Percentiles rank a stretch among this genome's conserved stretches.
Evolutionary conservation across 2,797 vertebrate genomes (phyloP).

Genomic region (Sebastes iracundus): DNA sequence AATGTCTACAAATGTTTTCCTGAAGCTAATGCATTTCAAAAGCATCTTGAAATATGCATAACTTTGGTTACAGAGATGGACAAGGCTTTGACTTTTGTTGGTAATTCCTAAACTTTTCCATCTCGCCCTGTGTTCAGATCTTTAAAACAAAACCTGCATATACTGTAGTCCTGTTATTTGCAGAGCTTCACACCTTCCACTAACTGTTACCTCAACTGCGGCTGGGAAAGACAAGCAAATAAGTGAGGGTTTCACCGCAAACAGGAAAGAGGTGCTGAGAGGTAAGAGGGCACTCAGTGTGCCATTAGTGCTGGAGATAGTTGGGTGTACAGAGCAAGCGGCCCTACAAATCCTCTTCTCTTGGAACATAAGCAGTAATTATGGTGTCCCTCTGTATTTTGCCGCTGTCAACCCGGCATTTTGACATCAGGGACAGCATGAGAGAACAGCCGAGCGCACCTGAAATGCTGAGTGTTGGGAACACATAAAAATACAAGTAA

Average conservation of each 20-base stretch:
- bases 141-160: constrained; percentile 31
- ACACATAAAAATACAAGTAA: constrained; percentile 75
- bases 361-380: constrained; percentile 76
- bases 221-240: constrained; percentile 68
- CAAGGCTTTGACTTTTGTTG: background rate
- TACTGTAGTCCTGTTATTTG: constrained; percentile 76
- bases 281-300: constrained; percentile 72
- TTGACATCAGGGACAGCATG: constrained; percentile 70
- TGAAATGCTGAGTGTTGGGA: constrained; percentile 66
- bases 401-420: constrained; percentile 68
- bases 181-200: constrained; percentile 55
- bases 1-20: background rate
- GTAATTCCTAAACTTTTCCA: background rate
- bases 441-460: constrained; percentile 62
- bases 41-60: background rate
- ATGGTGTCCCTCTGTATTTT: constrained; percentile 80
- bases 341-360: constrained; percentile 74
- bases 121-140: constrained; percentile 1
- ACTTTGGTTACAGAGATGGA: background rate
- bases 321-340: constrained; percentile 70
- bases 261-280: constrained; percentile 78
- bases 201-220: constrained; percentile 62
- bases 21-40: background rate
- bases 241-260: constrained; percentile 74
- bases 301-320: constrained; percentile 77